Evolutionary conservation across 2,113 vertebrate genomes (phyloP), one percentile per base, ranked within the genome.

Genomic region (Genyomyrus donnyi): DNA sequence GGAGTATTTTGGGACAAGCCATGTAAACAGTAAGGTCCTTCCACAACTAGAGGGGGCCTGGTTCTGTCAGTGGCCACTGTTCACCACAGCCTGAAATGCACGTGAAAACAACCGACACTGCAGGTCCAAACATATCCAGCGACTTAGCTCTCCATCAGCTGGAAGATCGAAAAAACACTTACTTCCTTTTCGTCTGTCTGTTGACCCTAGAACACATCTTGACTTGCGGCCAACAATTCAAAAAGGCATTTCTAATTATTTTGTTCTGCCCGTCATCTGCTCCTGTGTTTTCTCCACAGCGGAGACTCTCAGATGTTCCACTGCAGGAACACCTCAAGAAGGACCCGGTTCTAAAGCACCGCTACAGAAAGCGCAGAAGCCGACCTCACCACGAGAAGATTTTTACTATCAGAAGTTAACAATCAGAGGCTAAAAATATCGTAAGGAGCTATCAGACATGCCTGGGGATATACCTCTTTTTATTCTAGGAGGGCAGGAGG

Each of bases 1-100:
- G 48, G 85, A 77, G 89, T 90, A 91, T 90, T 90, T 89, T 42
- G 77, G 87, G 83, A 90, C 89, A 62, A 83, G 53, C 77, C 85
- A 86, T 58, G 84, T 91, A 85, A 88, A 91, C 90, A 91, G 74
- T 27, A 21, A 46, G n/a, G 21, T 21, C 88, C 50, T 89, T 52
- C 13, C 50, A 87, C 1, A 89, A 7, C 31, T 52, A 15, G 39
- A 62, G 83, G 21, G 88, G 45, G 10, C n/a, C n/a, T 70, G 62
- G 88, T 19, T 85, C 35, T 11, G 45, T 80, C 46, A 24, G 49
- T 58, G 50, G 50, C 66, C 35, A 52, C 77, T 58, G 10, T 19
- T 52, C 27, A 45, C 49, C 39, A 24, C 49, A 46, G 50, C 80
- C n/a, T 62, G 11, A 39, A 89, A 85, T 62, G 21, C 52, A 85